Conservation (phyloP, 2,888 invertebrate genomes). For the Luffia ferchaultella region DNA sequence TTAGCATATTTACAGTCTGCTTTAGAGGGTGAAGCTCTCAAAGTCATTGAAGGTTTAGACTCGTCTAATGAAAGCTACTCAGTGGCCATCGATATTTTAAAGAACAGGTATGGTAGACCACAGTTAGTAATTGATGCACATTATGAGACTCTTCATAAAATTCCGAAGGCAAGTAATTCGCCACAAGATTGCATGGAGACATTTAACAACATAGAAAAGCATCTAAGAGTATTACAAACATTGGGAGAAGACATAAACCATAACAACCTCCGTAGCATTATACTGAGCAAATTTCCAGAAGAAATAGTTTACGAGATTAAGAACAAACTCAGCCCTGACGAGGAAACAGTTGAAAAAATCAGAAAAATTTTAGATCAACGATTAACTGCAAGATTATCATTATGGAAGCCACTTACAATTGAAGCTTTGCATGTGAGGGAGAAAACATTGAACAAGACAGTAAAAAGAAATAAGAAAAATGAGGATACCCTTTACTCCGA, state of each 20-base stretch:
- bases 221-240: constrained; percentile 2
- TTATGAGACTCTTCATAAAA: not conserved
- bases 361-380: not conserved
- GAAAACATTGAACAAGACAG: not conserved
- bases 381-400: not conserved
- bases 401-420: not conserved
- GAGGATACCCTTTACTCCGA: no score
- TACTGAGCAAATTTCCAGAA: constrained; percentile 6
- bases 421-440: not conserved
- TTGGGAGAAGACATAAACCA: constrained; percentile 3
- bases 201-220: constrained; percentile 3
- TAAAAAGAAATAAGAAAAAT: not conserved
- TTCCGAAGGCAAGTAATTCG: not conserved
- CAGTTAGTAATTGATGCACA: not conserved
- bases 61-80: not conserved
- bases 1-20: not conserved
- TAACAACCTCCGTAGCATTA: constrained; percentile 1
- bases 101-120: not conserved
- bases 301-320: constrained; percentile 2
- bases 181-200: not conserved
- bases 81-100: not conserved
- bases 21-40: not conserved
- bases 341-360: not conserved
- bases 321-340: not conserved
- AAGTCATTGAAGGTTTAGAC: not conserved